phyloP scores from a whole-genome alignment of 2,888 invertebrate genomes.

The Epinotia bilunana region DNA sequence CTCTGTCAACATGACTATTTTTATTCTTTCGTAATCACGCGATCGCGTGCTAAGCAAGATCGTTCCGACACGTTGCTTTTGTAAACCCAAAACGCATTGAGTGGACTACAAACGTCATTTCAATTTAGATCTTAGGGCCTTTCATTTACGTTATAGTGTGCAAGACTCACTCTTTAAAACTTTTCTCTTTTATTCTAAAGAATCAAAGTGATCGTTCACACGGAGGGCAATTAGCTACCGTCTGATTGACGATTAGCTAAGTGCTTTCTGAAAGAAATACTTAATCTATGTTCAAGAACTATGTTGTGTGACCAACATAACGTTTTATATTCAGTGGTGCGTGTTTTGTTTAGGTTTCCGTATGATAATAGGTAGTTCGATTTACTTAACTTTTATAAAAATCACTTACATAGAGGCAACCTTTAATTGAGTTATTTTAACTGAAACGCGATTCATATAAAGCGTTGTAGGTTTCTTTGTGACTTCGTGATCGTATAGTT shows the following conservation, averaged over 20 bases:
- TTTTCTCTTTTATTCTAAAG: background rate
- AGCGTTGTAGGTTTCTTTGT: background rate
- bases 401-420: no score
- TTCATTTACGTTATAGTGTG: background rate
- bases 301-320: constrained; percentile 16
- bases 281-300: constrained; percentile 37
- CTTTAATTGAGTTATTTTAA: no score
- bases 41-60: constrained; percentile 41
- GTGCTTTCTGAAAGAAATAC: constrained; percentile 45
- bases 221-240: constrained; percentile 41
- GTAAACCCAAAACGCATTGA: background rate
- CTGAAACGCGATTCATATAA: no score
- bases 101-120: background rate
- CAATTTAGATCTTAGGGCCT: constrained; percentile 1
- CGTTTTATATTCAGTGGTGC: background rate
- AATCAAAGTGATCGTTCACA: constrained; percentile 42
- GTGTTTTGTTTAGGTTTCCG: background rate
- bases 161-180: background rate
- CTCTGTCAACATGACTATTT: constrained; percentile 43
- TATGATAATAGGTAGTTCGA: background rate
- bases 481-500: no score
- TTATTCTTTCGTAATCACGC: constrained; percentile 40
- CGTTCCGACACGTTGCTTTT: constrained; percentile 29
- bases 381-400: background rate
- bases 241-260: constrained; percentile 46